Evolutionary conservation across 2,888 invertebrate species (phyloP).

Genomic region (Watsonalla cultraria): DNA sequence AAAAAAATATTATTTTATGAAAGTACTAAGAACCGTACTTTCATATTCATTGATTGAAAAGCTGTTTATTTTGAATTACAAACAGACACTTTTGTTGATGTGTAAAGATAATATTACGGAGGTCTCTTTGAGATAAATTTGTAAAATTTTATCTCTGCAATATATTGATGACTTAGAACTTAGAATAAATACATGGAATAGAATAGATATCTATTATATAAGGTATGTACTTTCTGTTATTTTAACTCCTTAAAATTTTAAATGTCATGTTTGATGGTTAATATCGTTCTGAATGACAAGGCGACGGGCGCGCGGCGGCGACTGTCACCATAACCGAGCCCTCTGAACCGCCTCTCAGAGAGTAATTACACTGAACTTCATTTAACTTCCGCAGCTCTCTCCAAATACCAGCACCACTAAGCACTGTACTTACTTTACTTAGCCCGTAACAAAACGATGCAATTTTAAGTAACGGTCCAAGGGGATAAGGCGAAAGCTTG

Average conservation of each 20-base stretch:
- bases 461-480: constrained; percentile 64
- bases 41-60: too few species aligned
- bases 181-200: too few species aligned
- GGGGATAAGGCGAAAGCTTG: constrained; percentile 46
- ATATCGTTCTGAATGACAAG: constrained; percentile 49
- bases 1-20: too few species aligned
- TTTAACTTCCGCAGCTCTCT: constrained; percentile 71
- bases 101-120: too few species aligned
- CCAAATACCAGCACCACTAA: constrained; percentile 69
- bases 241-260: background rate
- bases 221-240: background rate
- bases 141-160: too few species aligned
- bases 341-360: constrained; percentile 66
- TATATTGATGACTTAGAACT: too few species aligned
- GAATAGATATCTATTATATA: too few species aligned
- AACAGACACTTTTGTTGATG: too few species aligned
- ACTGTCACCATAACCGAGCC: constrained; percentile 61
- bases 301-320: constrained; percentile 33
- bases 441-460: constrained; percentile 67
- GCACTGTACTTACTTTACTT: constrained; percentile 66
- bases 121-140: too few species aligned
- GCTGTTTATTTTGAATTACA: too few species aligned
- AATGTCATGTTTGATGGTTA: constrained; percentile 33
- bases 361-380: constrained; percentile 74
- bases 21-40: too few species aligned